Percentiles rank a stretch among this genome's conserved stretches.
Evolutionary conservation across 2,113 vertebrate genomes (phyloP).

Genomic region (Tretioscincus oriximinensis): DNA sequence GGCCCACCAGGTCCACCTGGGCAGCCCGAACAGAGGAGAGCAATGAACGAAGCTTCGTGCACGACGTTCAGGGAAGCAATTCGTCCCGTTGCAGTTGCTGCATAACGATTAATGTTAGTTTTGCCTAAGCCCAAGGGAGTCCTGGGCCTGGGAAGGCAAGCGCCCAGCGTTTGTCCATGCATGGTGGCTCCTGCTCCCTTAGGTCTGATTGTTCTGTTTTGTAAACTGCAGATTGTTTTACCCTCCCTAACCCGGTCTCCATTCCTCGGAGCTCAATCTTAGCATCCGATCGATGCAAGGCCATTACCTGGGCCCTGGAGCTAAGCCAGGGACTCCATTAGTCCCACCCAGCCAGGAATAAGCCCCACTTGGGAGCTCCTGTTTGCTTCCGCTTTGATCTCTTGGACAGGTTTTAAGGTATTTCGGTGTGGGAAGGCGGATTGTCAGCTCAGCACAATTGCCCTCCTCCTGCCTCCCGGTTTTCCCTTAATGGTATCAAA

Average conservation of each 20-base stretch:
- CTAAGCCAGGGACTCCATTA: conserved; percentile 58
- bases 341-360: background rate
- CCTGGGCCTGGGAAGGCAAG: too few relatives aligned
- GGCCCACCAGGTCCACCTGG: too few relatives aligned
- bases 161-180: too few relatives aligned
- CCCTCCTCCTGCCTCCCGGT: fast-evolving
- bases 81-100: too few relatives aligned
- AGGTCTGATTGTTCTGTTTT: background rate
- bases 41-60: too few relatives aligned
- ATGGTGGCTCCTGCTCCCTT: background rate
- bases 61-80: too few relatives aligned
- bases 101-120: too few relatives aligned
- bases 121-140: too few relatives aligned
- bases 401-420: background rate
- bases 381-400: background rate
- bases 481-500: background rate
- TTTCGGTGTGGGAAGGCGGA: background rate
- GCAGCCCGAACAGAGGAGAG: too few relatives aligned
- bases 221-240: background rate
- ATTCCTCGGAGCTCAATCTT: background rate
- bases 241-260: background rate
- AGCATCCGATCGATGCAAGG: conserved; percentile 41
- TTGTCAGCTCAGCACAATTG: background rate
- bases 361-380: background rate
- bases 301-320: conserved; percentile 59